Evolutionary conservation across 2,113 vertebrate genomes (phyloP).

Genomic region (Callaeas wilsoni): DNA sequence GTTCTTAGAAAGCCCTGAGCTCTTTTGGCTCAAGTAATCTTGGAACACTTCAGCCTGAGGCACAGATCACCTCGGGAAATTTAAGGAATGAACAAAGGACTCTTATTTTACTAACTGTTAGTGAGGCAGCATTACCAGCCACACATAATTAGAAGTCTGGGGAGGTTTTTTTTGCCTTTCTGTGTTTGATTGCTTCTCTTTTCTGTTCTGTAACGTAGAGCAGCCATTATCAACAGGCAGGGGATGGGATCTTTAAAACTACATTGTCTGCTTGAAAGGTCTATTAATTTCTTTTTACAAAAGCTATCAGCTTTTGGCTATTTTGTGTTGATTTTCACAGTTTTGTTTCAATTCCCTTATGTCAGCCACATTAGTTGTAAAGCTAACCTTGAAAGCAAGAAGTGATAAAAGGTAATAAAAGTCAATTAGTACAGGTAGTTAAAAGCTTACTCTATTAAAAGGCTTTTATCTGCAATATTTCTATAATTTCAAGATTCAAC

Average conservation of each 20-base stretch:
- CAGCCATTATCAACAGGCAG: background rate
- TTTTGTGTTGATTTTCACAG: background rate
- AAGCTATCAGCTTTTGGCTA: background rate
- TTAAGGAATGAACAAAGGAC: background rate
- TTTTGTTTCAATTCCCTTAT: background rate
- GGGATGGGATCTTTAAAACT: background rate
- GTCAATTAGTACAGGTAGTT: background rate
- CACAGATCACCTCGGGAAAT: background rate
- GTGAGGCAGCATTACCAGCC: background rate
- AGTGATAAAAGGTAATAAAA: background rate
- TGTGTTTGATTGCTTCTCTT: background rate
- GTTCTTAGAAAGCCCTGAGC: background rate
- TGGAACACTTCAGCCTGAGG: background rate
- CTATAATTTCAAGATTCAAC: background rate
- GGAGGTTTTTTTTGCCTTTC: background rate
- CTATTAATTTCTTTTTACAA: background rate
- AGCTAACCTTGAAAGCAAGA: background rate
- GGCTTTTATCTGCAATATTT: background rate
- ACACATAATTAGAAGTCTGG: background rate
- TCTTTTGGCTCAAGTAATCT: background rate
- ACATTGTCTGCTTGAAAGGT: background rate
- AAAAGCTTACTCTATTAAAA: background rate
- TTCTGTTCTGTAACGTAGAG: background rate
- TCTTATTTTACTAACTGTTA: background rate
- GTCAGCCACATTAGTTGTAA: background rate